Percentiles rank a stretch among this genome's conserved stretches.
Conservation (phyloP, 2,888 invertebrate species). For the Drosophila phalerata region DNA sequence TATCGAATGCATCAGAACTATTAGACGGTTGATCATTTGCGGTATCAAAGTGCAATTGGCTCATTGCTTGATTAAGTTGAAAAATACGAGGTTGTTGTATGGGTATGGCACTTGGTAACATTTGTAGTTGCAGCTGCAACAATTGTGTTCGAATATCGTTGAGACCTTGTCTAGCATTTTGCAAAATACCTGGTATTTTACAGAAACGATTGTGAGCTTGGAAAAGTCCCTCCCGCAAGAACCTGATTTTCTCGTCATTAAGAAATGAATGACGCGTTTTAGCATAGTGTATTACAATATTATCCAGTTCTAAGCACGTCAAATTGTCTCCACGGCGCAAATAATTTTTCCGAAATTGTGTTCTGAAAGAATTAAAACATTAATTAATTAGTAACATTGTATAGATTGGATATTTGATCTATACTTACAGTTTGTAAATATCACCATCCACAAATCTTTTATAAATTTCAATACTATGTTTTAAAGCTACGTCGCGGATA, state of each 20-base stretch:
- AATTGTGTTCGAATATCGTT: constrained; percentile 27
- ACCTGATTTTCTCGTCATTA: background rate
- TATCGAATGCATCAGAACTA: constrained; percentile 31
- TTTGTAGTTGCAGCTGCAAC: constrained; percentile 30
- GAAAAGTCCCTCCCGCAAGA: constrained; percentile 30
- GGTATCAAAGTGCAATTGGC: constrained; percentile 25
- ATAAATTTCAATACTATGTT: constrained; percentile 15
- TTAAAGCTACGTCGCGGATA: constrained; percentile 13
- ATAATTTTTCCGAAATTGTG: constrained; percentile 25
- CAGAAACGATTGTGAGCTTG: constrained; percentile 42
- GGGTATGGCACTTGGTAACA: constrained; percentile 30
- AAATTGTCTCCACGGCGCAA: constrained; percentile 2
- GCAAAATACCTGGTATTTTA: constrained; percentile 20
- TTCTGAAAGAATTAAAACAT: constrained; percentile 14
- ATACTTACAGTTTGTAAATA: constrained; percentile 52
- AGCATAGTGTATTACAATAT: constrained; percentile 14
- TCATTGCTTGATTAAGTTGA: constrained; percentile 42
- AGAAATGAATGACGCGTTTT: constrained; percentile 12
- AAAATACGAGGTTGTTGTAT: constrained; percentile 2
- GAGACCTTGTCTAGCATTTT: constrained; percentile 20
- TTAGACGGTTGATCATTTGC: background rate
- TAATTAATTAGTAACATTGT: background rate
- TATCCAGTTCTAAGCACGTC: background rate
- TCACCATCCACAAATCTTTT: constrained; percentile 25
- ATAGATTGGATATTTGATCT: background rate